These are phyloP conservation scores for Cheilosia variabilis DNA, from an alignment of 2,888 invertebrate species.

Conservation along the genomic window DNA sequence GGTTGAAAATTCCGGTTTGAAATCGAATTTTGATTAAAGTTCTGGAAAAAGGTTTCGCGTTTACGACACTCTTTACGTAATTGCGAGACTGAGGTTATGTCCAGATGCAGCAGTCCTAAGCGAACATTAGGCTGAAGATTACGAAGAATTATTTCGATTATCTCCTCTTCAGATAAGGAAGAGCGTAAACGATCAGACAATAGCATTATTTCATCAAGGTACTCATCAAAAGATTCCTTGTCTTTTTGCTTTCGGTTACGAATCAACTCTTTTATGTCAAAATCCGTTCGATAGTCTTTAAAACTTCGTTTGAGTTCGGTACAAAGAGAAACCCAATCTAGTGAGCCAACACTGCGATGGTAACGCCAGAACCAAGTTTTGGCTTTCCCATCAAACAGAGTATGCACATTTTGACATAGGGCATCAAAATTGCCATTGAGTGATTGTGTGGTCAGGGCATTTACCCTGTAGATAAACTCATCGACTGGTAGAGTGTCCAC, in stretches of 20 bases:
- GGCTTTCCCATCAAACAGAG: slow-evolving; percentile 34
- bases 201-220: not conserved
- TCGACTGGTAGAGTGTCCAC: not conserved
- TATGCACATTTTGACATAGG: not conserved
- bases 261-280: slow-evolving; percentile 15
- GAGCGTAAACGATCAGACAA: too few species aligned
- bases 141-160: not conserved
- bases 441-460: not conserved
- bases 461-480: slow-evolving; percentile 8
- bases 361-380: slow-evolving; percentile 37
- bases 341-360: slow-evolving; percentile 4
- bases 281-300: slow-evolving; percentile 10
- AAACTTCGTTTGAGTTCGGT: slow-evolving; percentile 3
- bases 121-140: not conserved
- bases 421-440: not conserved
- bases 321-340: slow-evolving; percentile 23
- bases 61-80: too few species aligned
- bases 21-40: not conserved
- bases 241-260: slow-evolving; percentile 13
- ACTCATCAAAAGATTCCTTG: not conserved
- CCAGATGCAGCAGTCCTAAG: not conserved
- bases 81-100: too few species aligned
- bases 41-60: not conserved
- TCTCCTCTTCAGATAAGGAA: not conserved
- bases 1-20: not conserved